These are phyloP conservation scores for Amblyopsis rosae DNA, from an alignment of 2,113 vertebrate genomes.

Conservation along the genomic window DNA sequence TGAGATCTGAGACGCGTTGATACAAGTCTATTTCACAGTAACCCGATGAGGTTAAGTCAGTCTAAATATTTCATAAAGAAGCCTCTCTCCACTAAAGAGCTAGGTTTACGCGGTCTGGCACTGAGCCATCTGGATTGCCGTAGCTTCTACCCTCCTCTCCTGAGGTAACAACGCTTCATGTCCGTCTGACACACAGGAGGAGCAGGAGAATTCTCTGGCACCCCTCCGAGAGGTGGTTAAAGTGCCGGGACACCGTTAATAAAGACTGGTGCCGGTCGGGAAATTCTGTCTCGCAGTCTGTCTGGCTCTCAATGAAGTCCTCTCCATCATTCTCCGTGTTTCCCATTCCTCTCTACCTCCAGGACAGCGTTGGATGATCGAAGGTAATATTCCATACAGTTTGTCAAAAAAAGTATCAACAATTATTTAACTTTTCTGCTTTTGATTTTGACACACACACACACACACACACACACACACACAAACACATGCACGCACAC, in stretches of 20 bases:
- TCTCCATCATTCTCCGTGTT: too few relatives aligned
- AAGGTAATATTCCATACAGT: too few relatives aligned
- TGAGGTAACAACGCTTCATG: constrained; percentile 62
- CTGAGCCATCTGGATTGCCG: constrained; percentile 29
- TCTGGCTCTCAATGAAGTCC: too few relatives aligned
- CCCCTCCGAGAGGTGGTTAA: constrained; percentile 66
- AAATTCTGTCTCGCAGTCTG: constrained; percentile 11
- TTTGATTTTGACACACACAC: too few relatives aligned
- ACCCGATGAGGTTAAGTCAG: background rate
- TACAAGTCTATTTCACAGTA: background rate
- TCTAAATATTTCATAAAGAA: background rate
- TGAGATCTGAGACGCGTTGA: background rate
- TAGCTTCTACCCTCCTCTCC: constrained; percentile 32
- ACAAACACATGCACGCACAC: too few relatives aligned
- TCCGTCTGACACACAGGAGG: constrained; percentile 56
- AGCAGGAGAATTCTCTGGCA: constrained; percentile 66
- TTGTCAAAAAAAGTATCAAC: too few relatives aligned
- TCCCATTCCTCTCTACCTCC: too few relatives aligned
- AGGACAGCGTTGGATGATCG: too few relatives aligned
- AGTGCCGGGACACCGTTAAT: constrained; percentile 68
- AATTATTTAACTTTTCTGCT: too few relatives aligned
- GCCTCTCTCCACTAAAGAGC: background rate
- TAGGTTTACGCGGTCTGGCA: constrained; percentile 14
- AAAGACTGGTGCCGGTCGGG: constrained; percentile 63
- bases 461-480: too few relatives aligned